Base-by-base conservation (phyloP, 2,797 vertebrate genomes). In the Melanotaenia nigrans region DNA sequence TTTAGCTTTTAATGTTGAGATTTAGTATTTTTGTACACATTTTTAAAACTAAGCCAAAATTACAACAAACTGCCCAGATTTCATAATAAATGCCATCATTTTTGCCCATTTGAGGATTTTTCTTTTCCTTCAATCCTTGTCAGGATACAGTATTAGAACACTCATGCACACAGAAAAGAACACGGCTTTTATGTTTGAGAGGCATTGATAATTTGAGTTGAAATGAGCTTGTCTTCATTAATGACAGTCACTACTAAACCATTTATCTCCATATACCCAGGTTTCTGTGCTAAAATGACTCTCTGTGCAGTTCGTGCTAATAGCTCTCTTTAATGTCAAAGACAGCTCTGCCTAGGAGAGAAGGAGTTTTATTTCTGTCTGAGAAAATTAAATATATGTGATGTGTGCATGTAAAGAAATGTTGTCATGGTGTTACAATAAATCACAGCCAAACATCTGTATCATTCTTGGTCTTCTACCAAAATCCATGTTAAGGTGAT, bases 191-290 rank as follows among this genome's bases (percentile, higher is more conserved):
- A 82, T 82, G 78, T 82, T 83, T 86, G 78, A 88, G 81, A 89
- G 77, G 87, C 77, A 8, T 87, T 75, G 78, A 87, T 87, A 83
- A 91, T 90, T 89, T 71, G 68, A 85, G 81, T 85, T 87, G 77
- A 88, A 90, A 92, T 88, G 83, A 89, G 89, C 81, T 84, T 87
- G 86, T 89, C 86, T 89, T 89, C 84, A 87, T 87, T 89, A 87
- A 85, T 85, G 87, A 79, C 79, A 84, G 84, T 88, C 82, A 76
- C 71, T 61, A 83, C 81, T 87, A 87, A 87, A 87, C 83, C 80
- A 57, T 82, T 91, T 90, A 91, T 91, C 89, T 85, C 68, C 68
- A 77, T 72, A 79, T 73, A 85, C 76, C 79, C 85, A 90, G 86
- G 89, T 90, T 87, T 85, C 84, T 78, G 77, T 80, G 75, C 53